A percentile compares a stretch with the other conserved stretches of the same genome.
Conservation (phyloP, 1,140 invertebrate species). For the Anastrepha ludens region DNA sequence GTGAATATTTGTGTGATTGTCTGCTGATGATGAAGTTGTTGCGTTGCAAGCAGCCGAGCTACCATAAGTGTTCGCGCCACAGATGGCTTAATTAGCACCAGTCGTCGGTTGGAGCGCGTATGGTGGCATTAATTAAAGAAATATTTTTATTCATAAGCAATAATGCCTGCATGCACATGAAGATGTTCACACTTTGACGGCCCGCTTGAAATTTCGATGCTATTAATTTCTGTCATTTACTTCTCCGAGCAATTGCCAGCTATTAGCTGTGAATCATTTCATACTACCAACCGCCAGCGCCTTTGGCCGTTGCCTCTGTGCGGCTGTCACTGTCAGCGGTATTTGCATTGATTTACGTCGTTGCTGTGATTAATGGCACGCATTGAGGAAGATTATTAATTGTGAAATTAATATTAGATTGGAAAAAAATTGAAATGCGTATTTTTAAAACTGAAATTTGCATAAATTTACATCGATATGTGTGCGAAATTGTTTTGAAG, state of each 20-base stretch:
- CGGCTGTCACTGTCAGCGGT: background rate
- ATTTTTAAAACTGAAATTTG: background rate
- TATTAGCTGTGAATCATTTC: background rate
- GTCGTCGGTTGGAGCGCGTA: background rate
- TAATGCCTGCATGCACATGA: conserved; percentile 12
- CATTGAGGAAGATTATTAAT: background rate
- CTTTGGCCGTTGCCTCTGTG: background rate
- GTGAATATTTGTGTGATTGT: no score
- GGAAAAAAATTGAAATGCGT: background rate
- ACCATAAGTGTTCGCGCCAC: background rate
- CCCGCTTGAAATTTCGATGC: background rate
- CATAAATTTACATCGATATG: background rate
- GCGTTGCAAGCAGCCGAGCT: background rate
- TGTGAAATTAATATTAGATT: conserved; percentile 2
- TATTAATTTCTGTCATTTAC: background rate
- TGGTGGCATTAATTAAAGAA: conserved; percentile 38
- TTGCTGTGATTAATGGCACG: conserved; percentile 4
- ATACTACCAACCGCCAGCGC: no score
- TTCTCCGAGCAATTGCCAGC: background rate
- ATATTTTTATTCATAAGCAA: background rate
- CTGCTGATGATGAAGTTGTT: conserved; percentile 3
- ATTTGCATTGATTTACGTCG: background rate
- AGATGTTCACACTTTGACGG: background rate
- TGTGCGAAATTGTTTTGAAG: background rate
- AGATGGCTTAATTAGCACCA: conserved; percentile 41